These are phyloP conservation scores for Drosophila triauraria DNA, from an alignment of 1,140 invertebrate species.

Conservation along the genomic window DNA sequence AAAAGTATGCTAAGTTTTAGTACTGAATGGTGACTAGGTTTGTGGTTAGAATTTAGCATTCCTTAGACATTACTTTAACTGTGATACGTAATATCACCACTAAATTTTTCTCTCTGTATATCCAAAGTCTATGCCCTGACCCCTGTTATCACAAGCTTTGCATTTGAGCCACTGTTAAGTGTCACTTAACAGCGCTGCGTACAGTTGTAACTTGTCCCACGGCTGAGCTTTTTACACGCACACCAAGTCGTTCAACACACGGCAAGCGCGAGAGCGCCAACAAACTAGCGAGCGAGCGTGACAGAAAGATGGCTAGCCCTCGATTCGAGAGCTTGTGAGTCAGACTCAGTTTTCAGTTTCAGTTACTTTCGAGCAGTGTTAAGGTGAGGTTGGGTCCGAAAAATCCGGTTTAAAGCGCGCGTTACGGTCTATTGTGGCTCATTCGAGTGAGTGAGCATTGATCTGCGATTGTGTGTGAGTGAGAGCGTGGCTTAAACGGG, in stretches of 20 bases:
- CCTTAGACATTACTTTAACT: neutral
- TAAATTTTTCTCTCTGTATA: neutral
- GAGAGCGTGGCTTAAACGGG: slow-evolving; percentile 75
- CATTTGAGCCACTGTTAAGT: slow-evolving; percentile 24
- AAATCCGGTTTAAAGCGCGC: slow-evolving; percentile 35
- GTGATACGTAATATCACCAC: neutral
- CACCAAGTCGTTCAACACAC: slow-evolving; percentile 5
- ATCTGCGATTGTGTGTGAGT: slow-evolving; percentile 31
- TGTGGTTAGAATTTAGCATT: no score
- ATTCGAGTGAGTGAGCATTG: slow-evolving; percentile 42
- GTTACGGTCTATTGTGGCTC: slow-evolving; percentile 11
- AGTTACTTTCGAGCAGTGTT: slow-evolving; percentile 73
- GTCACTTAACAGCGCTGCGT: slow-evolving; percentile 20
- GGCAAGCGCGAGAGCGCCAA: slow-evolving; percentile 26
- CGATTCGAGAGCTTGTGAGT: slow-evolving; percentile 45
- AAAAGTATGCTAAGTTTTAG: no score
- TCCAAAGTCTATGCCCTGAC: neutral
- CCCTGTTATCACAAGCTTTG: neutral
- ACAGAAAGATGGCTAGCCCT: slow-evolving; percentile 30
- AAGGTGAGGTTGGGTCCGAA: slow-evolving; percentile 70
- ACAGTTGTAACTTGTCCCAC: slow-evolving; percentile 47
- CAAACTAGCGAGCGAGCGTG: slow-evolving; percentile 32
- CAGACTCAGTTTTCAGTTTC: slow-evolving; percentile 24
- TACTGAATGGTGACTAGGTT: no score
- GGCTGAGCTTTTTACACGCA: slow-evolving; percentile 23